Base-by-base conservation (phyloP, 92 coral and sea anemone species). In the Heteractis magnifica region DNA sequence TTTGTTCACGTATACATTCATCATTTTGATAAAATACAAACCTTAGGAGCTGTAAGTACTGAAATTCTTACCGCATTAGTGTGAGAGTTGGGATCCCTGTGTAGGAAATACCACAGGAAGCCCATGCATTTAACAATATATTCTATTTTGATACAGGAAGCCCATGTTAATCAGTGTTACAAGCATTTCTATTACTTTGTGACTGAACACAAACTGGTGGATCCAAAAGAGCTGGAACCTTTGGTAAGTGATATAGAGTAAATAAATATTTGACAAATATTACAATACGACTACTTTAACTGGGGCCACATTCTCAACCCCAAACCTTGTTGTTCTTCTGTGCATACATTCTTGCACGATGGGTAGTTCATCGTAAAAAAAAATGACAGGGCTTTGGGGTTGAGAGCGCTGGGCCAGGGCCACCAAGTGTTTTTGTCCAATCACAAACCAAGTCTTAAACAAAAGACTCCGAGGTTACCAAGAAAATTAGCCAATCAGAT, bases 1-100 rank as follows among this genome's bases (percentile, higher is more conserved):
- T 96, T 96, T 90, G 99, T 96, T 26, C 99, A 96, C 78, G 98
- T 96, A 51, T 96, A 96, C 86, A 96, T 96, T 80, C 99, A 96
- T 79, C 99, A 96, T 86, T 96, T 96, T 92, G 98, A 92, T 72
- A 90, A 94, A 77, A 77, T 96, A 65, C 98, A 90, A 50, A 78
- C 84, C 34, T 75, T 89, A 55, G 96, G 93, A 81, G 99, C 98
- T 26, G 99, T 96, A 91, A 92, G 99, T 91, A 76, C 5, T 62
- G 16, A 4, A 20, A 41, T 18, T 49, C 16, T 19, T 56, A 26
- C 34, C 34, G 1, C 34, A 26, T 26, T 26, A 34, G 3, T 0
- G 44, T 34, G 13, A 51, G 26, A 14, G n/a, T 80, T 75, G 65
- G 79, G 60, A 6, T 76, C 44, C 79, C 64, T 76, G 79, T 52